phyloP scores from a whole-genome alignment of 2,113 vertebrate species.

The Dinomys branickii region DNA sequence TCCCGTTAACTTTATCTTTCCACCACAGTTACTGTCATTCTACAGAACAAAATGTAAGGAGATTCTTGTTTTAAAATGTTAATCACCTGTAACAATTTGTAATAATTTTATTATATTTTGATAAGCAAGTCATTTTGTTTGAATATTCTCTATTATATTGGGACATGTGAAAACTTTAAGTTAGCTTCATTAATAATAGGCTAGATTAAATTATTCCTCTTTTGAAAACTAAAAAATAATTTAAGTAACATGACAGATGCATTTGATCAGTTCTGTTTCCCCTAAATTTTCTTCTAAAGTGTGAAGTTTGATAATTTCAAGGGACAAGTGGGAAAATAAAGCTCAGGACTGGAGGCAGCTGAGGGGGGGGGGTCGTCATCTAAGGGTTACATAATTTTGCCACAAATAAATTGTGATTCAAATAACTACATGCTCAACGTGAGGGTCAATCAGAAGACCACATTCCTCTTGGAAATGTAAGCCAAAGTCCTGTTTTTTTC shows the following conservation, averaged over 20 bases:
- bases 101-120: not conserved
- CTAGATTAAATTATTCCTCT: not conserved
- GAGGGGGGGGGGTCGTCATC: too few relatives aligned
- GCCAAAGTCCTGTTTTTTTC: not conserved
- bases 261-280: not conserved
- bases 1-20: not conserved
- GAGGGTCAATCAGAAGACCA: not conserved
- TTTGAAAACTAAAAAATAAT: not conserved
- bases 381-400: not conserved
- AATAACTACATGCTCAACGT: not conserved
- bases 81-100: not conserved
- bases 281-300: not conserved
- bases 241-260: not conserved
- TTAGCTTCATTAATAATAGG: not conserved
- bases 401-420: not conserved
- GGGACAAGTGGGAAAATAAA: not conserved
- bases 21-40: not conserved
- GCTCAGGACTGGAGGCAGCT: not conserved
- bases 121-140: not conserved
- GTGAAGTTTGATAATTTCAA: not conserved
- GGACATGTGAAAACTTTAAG: not conserved
- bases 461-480: not conserved
- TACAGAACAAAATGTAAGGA: not conserved
- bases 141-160: not conserved
- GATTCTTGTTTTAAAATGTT: not conserved